A percentile compares a stretch with the other conserved stretches of the same genome.
These are phyloP conservation scores for Gerris lacustris DNA, from an alignment of 2,888 invertebrate species.

Conservation along the genomic window DNA sequence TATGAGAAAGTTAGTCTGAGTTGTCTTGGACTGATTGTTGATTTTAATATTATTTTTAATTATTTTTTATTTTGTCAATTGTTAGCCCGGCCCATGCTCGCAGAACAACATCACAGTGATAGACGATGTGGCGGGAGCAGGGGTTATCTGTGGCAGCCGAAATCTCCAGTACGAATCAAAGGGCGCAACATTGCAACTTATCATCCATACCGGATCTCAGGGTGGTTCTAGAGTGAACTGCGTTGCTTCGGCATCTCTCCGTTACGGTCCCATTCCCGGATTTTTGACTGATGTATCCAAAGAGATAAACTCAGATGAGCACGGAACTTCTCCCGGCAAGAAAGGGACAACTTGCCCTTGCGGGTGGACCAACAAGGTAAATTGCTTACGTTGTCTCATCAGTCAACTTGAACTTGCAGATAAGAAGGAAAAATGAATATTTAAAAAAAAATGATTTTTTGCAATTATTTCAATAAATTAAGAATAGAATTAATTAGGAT, in stretches of 20 bases:
- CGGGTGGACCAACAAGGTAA: slow-evolving; percentile 9
- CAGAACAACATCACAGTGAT: neutral
- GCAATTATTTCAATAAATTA: too few species aligned
- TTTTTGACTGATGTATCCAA: neutral
- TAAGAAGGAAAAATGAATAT: too few species aligned
- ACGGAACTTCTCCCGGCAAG: neutral
- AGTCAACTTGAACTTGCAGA: too few species aligned
- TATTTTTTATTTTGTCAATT: too few species aligned
- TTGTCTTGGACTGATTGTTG: too few species aligned
- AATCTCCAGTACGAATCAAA: neutral
- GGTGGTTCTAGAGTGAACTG: neutral
- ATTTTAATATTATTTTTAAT: too few species aligned
- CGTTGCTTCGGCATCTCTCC: neutral
- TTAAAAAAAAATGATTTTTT: too few species aligned
- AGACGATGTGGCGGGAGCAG: neutral
- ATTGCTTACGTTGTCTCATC: neutral
- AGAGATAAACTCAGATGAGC: neutral
- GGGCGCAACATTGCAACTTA: neutral
- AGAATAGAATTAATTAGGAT: too few species aligned
- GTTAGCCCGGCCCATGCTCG: neutral
- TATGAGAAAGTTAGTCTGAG: too few species aligned
- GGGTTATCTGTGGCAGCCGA: neutral
- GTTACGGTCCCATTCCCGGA: neutral
- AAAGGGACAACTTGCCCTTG: neutral
- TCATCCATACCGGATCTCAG: neutral